phyloP scores from a whole-genome alignment of 2,888 invertebrate species.

The Limnephilus lunatus region DNA sequence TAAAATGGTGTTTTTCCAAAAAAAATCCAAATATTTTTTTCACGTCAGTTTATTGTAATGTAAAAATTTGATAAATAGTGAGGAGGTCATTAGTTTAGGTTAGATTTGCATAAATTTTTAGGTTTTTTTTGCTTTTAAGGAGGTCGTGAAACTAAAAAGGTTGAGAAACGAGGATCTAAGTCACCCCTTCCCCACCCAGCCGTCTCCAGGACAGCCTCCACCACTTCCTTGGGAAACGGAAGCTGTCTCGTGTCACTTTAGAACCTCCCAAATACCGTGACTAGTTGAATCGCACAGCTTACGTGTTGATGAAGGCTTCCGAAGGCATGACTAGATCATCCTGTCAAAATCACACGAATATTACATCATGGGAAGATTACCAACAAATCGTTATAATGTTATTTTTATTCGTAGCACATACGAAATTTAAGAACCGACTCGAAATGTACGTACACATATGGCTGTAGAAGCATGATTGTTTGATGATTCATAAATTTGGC shows the following conservation, averaged over 20 bases:
- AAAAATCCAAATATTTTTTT: no score
- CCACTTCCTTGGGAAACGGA: neutral
- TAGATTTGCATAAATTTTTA: no score
- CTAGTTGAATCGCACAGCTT: neutral
- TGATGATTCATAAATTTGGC: neutral
- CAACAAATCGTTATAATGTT: neutral
- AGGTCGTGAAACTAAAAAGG: no score
- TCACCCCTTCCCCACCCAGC: neutral
- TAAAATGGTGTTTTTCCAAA: no score
- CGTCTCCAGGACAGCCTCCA: neutral
- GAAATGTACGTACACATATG: neutral
- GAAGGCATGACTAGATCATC: neutral
- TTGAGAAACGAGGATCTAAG: neutral
- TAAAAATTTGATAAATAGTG: no score
- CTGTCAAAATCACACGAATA: neutral
- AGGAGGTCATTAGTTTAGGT: no score
- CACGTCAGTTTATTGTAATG: no score
- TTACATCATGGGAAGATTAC: neutral
- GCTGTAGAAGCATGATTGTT: neutral
- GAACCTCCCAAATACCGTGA: neutral
- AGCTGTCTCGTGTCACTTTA: neutral
- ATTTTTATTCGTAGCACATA: neutral
- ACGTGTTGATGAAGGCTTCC: constrained; percentile 2
- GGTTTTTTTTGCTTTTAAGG: no score
- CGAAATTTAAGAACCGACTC: neutral